A percentile compares a stretch with the other conserved stretches of the same genome.
Evolutionary conservation across 1,140 invertebrate genomes (phyloP).

Genomic region (Drosophila pandora): DNA sequence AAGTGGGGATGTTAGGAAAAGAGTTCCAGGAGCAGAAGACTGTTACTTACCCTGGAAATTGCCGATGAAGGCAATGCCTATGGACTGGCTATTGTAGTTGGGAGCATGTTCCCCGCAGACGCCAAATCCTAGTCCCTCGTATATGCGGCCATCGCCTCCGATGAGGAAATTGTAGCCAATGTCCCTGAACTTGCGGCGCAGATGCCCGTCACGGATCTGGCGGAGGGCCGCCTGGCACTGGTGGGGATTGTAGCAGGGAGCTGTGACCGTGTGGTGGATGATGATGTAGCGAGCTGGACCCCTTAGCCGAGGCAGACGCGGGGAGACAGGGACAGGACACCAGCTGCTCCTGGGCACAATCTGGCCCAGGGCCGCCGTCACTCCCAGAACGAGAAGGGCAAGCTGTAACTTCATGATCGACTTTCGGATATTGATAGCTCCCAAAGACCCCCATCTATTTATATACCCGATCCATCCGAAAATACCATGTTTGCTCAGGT

Average conservation of each 20-base stretch:
- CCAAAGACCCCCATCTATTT: neutral
- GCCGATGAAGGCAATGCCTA: conserved; percentile 87
- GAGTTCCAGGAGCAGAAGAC: neutral
- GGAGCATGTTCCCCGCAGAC: conserved; percentile 87
- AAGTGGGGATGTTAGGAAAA: neutral
- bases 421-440: neutral
- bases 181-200: conserved; percentile 87
- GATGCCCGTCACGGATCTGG: conserved; percentile 87
- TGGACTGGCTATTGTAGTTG: conserved; percentile 87
- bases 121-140: conserved; percentile 86
- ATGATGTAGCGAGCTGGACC: conserved; percentile 26
- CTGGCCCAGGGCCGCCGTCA: conserved; percentile 18
- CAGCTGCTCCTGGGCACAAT: conserved; percentile 30
- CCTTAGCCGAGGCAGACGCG: conserved; percentile 21
- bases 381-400: neutral
- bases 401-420: conserved; percentile 34
- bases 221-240: conserved; percentile 85
- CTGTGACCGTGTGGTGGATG: conserved; percentile 43
- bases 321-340: conserved; percentile 32
- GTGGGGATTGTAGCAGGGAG: conserved; percentile 17
- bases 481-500: conserved; percentile 38
- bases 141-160: conserved; percentile 85
- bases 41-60: conserved; percentile 76
- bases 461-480: conserved; percentile 9
- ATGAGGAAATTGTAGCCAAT: conserved; percentile 87